Base-by-base conservation (phyloP, 2,113 vertebrate species). In the Sturnus vulgaris region DNA sequence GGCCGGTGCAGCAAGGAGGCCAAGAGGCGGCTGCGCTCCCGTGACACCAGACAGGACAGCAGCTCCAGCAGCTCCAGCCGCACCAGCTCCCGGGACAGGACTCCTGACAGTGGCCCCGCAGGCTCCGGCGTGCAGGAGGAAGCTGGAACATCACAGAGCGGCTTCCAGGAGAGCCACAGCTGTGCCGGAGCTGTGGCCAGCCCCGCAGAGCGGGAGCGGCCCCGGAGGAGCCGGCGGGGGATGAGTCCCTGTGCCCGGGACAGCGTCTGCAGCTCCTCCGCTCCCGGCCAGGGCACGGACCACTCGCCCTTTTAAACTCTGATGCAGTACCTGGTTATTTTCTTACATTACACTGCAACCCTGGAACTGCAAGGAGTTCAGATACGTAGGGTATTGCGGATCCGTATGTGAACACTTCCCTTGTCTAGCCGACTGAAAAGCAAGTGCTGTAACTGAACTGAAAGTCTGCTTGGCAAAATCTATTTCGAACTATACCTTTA, bases 41-140 rank as follows among this genome's bases (percentile, higher is more conserved):
- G 2, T 2, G 4, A 2, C 4, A 8, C 15, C 56, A 15, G 23
- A 15, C 18, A 39, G 28, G 8, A 28, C 39, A 30, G 9, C 53
- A 35, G 63, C 25, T 56, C 60, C 70, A 40, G 52, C 23, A n/a
- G 50, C 81, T 53, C 57, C 47, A 24, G 50, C 81, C 39, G 49
- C 39, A 4, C 11, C 55, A 12, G 16, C 27, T 49, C 35, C 35
- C 9, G 1, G 71, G 7, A 66, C 9, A 64, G 49, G n/a, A n/a
- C 16, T 44, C 63, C 33, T 15, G 21, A 14, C 31, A 5, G 17
- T 1, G 27, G 9, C 7, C 11, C 33, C 3, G 4, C 39, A 22
- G 31, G 44, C 27, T 59, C 44, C 44, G 15, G 2, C 5, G 1
- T 8, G 46, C 53, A 68, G 44, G 53, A 77, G 14, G 21, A 37